phyloP scores from a whole-genome alignment of 1,140 invertebrate species.

The Caenorhabditis brenneri region DNA sequence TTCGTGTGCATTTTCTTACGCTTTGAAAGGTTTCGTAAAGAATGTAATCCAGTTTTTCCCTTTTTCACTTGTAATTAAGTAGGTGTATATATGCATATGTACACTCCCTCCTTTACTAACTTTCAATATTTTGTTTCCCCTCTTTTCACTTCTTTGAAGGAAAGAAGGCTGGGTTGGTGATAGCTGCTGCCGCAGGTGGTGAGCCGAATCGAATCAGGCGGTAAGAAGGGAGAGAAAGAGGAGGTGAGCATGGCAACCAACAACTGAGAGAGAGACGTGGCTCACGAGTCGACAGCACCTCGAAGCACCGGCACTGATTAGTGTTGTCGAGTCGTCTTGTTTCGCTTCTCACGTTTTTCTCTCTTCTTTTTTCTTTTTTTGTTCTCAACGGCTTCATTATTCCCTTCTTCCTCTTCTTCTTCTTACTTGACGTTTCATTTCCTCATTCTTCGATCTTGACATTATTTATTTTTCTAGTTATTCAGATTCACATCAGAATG shows the following conservation, averaged over 20 bases:
- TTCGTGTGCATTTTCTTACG: background rate
- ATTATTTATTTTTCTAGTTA: background rate
- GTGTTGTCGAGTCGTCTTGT: constrained; percentile 1
- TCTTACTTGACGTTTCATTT: background rate
- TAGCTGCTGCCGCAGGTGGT: constrained; percentile 14
- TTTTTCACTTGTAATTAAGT: background rate
- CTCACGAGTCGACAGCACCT: background rate
- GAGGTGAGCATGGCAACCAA: constrained; percentile 33
- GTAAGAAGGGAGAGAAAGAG: background rate
- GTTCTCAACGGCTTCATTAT: background rate
- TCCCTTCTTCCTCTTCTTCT: background rate
- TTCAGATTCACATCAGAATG: background rate
- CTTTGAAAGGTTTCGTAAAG: constrained; percentile 38
- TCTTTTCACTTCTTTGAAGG: background rate
- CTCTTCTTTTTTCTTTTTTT: background rate
- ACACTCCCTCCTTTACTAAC: background rate
- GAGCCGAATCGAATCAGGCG: constrained; percentile 30
- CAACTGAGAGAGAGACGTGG: background rate
- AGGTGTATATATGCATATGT: background rate
- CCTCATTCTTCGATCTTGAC: background rate
- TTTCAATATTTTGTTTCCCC: background rate
- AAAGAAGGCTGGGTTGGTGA: background rate
- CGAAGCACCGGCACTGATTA: constrained; percentile 25
- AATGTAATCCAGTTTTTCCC: background rate
- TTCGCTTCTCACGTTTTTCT: background rate